These are phyloP conservation scores for Noctua fimbriata DNA, from an alignment of 2,888 invertebrate species.

Conservation along the genomic window DNA sequence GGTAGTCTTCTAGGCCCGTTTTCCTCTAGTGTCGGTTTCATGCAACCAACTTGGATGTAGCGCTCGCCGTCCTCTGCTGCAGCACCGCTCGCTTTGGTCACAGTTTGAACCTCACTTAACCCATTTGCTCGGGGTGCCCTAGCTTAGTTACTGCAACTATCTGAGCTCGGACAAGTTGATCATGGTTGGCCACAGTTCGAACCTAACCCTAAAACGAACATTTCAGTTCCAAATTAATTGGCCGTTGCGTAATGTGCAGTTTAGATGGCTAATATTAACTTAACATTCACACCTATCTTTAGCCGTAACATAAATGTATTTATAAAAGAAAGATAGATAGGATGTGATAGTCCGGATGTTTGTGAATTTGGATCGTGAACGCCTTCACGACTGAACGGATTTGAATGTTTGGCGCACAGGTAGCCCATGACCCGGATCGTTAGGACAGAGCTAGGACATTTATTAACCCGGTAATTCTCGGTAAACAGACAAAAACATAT, in stretches of 20 bases:
- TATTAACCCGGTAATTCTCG: background rate
- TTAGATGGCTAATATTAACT: background rate
- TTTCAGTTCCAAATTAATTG: background rate
- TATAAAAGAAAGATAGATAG: background rate
- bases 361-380: slow-evolving; percentile 1
- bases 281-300: background rate
- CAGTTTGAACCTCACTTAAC: background rate
- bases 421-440: background rate
- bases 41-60: background rate
- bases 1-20: background rate
- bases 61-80: background rate
- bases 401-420: background rate
- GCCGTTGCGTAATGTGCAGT: background rate
- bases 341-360: background rate
- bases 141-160: background rate
- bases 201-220: background rate
- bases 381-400: background rate
- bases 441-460: background rate
- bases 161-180: background rate
- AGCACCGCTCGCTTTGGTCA: background rate
- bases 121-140: background rate
- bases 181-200: background rate
- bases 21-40: background rate
- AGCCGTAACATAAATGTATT: background rate
- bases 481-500: background rate